phyloP scores from a whole-genome alignment of 2,888 invertebrate genomes.

The Cyclophora albipunctata region DNA sequence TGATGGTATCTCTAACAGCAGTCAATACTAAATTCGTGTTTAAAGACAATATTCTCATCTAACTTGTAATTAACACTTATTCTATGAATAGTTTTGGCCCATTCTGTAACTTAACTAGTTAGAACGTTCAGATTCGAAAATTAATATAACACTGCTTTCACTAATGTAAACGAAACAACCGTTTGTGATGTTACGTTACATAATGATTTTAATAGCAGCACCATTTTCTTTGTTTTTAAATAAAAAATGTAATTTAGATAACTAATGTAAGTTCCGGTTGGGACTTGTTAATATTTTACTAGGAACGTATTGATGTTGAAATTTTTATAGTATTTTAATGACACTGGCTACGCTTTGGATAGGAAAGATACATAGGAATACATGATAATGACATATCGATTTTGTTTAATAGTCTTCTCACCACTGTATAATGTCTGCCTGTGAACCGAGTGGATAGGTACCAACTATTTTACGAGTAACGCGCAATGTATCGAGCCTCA shows the following conservation, averaged over 20 bases:
- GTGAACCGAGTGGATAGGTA: not conserved
- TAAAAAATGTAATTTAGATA: not conserved
- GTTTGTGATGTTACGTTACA: no score
- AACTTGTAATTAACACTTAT: conserved; percentile 20
- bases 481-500: no score
- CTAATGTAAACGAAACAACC: conserved; percentile 1
- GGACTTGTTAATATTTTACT: conserved; percentile 10
- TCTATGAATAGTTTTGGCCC: conserved; percentile 26
- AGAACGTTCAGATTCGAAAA: no score
- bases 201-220: not conserved
- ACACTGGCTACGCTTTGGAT: conserved; percentile 17
- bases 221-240: no score
- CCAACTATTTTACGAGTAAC: not conserved
- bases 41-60: conserved; percentile 39
- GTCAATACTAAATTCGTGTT: conserved; percentile 29
- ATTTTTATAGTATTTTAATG: conserved; percentile 16
- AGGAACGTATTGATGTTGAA: conserved; percentile 4
- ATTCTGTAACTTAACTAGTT: conserved; percentile 3
- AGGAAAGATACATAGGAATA: conserved; percentile 14
- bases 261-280: not conserved
- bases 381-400: conserved; percentile 16
- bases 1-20: conserved; percentile 13
- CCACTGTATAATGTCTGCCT: not conserved
- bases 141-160: not conserved
- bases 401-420: not conserved